Conservation (phyloP, 2,113 vertebrate species). For the Alces alces region DNA sequence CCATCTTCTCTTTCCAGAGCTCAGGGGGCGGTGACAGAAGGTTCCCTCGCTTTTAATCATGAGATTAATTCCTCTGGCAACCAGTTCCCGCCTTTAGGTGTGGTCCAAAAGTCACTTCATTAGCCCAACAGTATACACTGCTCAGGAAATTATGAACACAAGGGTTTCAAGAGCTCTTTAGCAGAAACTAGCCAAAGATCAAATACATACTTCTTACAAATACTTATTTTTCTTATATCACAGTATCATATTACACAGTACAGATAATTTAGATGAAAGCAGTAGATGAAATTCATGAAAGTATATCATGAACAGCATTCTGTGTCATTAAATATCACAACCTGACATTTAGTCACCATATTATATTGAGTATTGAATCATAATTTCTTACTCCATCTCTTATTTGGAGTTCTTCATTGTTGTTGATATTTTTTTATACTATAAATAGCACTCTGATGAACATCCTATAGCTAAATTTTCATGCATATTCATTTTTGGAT, state of each 20-base stretch:
- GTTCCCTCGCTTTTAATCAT: not conserved
- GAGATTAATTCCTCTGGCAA: not conserved
- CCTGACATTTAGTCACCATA: not conserved
- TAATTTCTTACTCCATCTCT: not conserved
- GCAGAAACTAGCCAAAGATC: not conserved
- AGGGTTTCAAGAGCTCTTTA: not conserved
- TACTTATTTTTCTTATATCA: not conserved
- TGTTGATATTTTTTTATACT: not conserved
- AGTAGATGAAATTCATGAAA: not conserved
- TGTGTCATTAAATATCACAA: not conserved
- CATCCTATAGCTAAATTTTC: not conserved
- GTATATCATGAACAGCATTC: not conserved
- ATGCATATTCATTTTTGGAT: accelerated
- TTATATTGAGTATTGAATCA: not conserved
- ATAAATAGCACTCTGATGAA: not conserved
- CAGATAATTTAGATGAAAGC: not conserved
- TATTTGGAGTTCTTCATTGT: not conserved
- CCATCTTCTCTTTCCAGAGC: not conserved
- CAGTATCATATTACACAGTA: not conserved
- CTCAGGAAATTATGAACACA: not conserved
- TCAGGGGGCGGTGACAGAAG: too few relatives aligned
- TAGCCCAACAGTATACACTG: not conserved
- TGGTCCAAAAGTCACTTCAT: not conserved
- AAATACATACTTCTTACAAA: not conserved
- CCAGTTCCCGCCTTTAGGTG: not conserved